Conservation (phyloP, 2,888 invertebrate species). For the Aphidius colemani region DNA sequence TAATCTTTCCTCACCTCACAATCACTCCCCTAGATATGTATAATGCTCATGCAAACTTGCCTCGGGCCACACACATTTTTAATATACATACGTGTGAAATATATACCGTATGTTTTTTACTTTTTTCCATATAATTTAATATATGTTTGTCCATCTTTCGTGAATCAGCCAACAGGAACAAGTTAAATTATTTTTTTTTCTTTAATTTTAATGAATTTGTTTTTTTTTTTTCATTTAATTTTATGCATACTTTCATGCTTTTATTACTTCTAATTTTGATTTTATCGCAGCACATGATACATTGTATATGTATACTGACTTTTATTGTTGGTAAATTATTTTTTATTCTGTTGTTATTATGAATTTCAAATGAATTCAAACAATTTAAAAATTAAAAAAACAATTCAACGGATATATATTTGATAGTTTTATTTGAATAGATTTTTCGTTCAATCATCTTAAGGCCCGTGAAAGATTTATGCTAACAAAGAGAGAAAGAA, state of each 20-base stretch:
- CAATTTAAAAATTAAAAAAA: no score
- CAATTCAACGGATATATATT: no score
- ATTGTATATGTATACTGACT: not conserved
- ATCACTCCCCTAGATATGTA: conserved; percentile 17
- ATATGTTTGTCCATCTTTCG: not conserved
- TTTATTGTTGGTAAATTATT: not conserved
- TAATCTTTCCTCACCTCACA: conserved; percentile 31
- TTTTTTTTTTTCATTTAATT: conserved; percentile 1
- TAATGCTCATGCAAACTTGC: conserved; percentile 25
- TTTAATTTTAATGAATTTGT: no score
- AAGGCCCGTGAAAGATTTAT: no score
- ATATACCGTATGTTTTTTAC: conserved; percentile 15
- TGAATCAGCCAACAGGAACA: conserved; percentile 24
- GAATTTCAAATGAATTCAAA: no score
- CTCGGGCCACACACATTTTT: conserved; percentile 22
- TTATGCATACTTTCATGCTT: not conserved
- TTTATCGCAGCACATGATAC: conserved; percentile 10
- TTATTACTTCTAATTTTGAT: conserved; percentile 13
- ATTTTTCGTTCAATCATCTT: no score
- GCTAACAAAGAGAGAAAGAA: no score
- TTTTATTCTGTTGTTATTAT: no score
- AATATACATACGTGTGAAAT: conserved; percentile 29
- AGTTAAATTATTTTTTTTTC: conserved; percentile 13
- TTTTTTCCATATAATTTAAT: not conserved
- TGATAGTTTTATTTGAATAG: no score